These are phyloP conservation scores for Mesitornis unicolor DNA, from an alignment of 2,113 vertebrate genomes.

Conservation along the genomic window DNA sequence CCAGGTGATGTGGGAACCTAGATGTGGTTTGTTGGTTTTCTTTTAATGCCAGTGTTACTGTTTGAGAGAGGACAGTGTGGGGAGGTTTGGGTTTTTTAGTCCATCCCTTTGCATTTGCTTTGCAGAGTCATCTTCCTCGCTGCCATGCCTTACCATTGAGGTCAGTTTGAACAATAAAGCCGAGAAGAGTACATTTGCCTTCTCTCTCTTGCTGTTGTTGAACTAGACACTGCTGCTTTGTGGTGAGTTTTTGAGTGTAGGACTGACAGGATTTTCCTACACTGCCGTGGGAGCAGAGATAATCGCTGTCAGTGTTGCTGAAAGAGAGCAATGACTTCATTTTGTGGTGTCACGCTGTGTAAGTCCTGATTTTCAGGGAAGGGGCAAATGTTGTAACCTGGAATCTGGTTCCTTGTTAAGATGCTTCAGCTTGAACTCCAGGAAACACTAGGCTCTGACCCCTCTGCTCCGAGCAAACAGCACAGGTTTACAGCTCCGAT, in stretches of 20 bases:
- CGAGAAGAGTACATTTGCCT: not conserved
- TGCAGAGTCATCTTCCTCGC: not conserved
- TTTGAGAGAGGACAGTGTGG: not conserved
- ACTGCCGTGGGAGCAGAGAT: not conserved
- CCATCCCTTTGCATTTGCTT: not conserved
- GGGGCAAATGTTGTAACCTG: not conserved
- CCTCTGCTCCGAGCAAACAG: accelerated
- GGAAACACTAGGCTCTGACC: not conserved
- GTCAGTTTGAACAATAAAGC: not conserved
- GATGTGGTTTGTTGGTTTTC: not conserved
- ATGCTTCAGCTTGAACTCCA: not conserved
- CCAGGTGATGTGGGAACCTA: not conserved
- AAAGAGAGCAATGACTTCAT: not conserved
- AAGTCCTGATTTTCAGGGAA: not conserved
- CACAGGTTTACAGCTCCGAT: not conserved
- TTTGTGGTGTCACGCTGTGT: not conserved
- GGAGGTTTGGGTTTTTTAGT: not conserved
- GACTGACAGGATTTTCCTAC: not conserved
- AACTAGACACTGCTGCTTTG: not conserved
- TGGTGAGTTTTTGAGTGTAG: not conserved
- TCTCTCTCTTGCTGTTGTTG: not conserved
- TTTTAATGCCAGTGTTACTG: not conserved
- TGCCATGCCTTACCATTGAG: not conserved
- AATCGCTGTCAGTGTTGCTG: not conserved
- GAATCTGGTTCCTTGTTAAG: not conserved